Percentiles rank a stretch among this genome's conserved stretches.
Evolutionary conservation across 2,888 invertebrate genomes (phyloP).

Genomic region (Protonemura montana): DNA sequence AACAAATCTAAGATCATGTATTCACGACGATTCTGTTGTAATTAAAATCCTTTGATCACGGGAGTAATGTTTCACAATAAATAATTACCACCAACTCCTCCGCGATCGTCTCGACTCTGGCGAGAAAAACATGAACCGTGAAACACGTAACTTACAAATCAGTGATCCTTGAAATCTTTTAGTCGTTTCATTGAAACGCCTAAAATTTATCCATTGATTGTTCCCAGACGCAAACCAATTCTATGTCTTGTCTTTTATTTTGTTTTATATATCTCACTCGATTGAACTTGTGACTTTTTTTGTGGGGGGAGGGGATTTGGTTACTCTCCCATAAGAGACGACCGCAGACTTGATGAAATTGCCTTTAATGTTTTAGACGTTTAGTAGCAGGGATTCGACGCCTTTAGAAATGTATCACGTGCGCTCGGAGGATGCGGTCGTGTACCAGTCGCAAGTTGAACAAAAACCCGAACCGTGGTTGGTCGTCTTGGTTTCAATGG

Average conservation of each 20-base stretch:
- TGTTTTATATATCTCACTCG: neutral
- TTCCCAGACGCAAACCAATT: neutral
- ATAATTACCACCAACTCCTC: neutral
- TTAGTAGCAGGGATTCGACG: neutral
- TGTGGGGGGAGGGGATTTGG: neutral
- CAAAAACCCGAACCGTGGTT: neutral
- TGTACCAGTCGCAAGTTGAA: neutral
- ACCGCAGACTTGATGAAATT: constrained; percentile 41
- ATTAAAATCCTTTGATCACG: neutral
- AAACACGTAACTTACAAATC: constrained; percentile 27
- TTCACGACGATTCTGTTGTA: neutral
- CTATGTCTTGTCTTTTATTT: neutral
- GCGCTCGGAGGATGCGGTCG: neutral
- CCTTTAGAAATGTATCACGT: neutral
- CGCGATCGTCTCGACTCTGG: neutral
- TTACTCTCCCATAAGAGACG: constrained; percentile 1
- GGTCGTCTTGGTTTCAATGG: neutral
- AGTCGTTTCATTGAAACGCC: constrained; percentile 17
- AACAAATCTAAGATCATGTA: neutral
- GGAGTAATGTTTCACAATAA: neutral
- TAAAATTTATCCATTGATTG: constrained; percentile 24
- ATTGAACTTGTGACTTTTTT: neutral
- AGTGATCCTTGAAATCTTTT: constrained; percentile 38
- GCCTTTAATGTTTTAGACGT: constrained; percentile 33
- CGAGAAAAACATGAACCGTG: constrained; percentile 19